These are phyloP conservation scores for Heliocidaris erythrogramma DNA, from an alignment of 35 echinoderm and acorn worm genomes.

Conservation along the genomic window DNA sequence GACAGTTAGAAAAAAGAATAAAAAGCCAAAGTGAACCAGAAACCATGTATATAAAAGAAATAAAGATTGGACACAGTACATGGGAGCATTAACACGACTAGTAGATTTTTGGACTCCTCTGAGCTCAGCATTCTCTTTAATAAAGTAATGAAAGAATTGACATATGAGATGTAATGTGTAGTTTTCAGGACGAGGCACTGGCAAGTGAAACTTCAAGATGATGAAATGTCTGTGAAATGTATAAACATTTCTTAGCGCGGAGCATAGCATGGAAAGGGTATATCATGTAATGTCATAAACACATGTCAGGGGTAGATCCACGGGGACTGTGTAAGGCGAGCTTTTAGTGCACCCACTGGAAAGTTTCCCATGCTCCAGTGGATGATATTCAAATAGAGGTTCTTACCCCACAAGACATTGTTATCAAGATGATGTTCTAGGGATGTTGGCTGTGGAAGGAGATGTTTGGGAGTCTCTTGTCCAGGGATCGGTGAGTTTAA, in stretches of 20 bases:
- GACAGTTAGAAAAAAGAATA: too few species aligned
- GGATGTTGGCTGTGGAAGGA: not conserved
- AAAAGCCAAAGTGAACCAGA: too few species aligned
- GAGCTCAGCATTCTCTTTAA: not conserved
- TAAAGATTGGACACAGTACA: not conserved
- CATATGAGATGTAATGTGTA: not conserved
- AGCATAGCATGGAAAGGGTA: not conserved
- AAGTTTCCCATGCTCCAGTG: not conserved
- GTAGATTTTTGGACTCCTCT: not conserved
- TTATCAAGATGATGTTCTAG: not conserved
- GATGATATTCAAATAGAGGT: not conserved
- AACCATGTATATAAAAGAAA: not conserved
- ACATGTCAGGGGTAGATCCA: not conserved
- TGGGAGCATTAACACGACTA: too few species aligned
- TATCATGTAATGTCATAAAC: slow-evolving; percentile 18
- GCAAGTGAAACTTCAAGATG: slow-evolving; percentile 10
- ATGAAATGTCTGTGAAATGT: slow-evolving; percentile 11
- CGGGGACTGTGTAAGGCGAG: not conserved
- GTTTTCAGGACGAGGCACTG: not conserved
- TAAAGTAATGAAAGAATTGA: not conserved
- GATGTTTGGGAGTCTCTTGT: too few species aligned
- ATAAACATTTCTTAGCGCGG: not conserved
- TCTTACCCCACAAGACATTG: not conserved
- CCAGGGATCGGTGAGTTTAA: too few species aligned
- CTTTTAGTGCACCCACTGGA: not conserved